phyloP scores from a whole-genome alignment of 2,888 invertebrate species.

The Elaeidobius kamerunicus region DNA sequence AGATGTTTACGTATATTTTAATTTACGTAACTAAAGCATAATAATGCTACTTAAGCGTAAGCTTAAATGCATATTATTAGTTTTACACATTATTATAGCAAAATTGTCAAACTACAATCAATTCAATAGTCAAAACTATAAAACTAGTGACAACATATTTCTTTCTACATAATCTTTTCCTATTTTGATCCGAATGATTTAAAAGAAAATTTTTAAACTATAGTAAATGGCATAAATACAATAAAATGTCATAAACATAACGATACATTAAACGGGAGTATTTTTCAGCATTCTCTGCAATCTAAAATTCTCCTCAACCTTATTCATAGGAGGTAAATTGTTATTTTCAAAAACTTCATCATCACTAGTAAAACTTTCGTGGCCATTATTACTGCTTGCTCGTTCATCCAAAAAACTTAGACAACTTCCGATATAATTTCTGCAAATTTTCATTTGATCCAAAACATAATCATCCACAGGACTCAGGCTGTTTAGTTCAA shows the following conservation, averaged over 20 bases:
- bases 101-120: too few relatives aligned
- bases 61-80: neutral
- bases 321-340: constrained; percentile 16
- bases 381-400: constrained; percentile 24
- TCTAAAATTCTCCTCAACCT: constrained; percentile 24
- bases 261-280: constrained; percentile 30
- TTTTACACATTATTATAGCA: too few relatives aligned
- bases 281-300: constrained; percentile 31
- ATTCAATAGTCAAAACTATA: too few relatives aligned
- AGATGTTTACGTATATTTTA: too few relatives aligned
- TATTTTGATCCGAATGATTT: neutral
- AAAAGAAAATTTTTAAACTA: too few relatives aligned
- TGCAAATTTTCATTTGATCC: constrained; percentile 34
- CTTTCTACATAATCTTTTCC: neutral
- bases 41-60: too few relatives aligned
- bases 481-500: constrained; percentile 27
- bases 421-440: constrained; percentile 35
- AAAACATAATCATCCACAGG: constrained; percentile 32
- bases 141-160: neutral
- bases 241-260: neutral
- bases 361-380: constrained; percentile 15
- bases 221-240: neutral
- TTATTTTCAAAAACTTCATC: constrained; percentile 31
- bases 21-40: too few relatives aligned
- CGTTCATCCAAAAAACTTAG: constrained; percentile 37